phyloP scores from a whole-genome alignment of 2,888 invertebrate species.

The Caenorhabditis doughertyi region DNA sequence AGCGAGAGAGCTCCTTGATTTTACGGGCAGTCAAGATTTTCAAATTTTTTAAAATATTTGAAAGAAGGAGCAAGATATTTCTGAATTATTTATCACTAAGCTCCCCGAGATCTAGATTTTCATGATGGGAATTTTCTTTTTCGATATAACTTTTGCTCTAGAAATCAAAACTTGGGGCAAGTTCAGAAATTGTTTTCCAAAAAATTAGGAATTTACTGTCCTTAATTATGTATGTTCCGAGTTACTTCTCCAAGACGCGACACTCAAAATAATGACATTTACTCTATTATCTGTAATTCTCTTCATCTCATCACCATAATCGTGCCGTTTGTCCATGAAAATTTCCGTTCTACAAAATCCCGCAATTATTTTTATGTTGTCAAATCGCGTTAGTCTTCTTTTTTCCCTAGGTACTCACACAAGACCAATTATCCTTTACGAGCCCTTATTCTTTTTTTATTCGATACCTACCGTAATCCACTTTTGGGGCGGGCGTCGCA shows the following conservation, averaged over 20 bases:
- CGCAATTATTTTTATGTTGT: constrained; percentile 1
- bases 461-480: constrained; percentile 42
- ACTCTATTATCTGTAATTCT: no score
- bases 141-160: constrained; percentile 1
- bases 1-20: constrained; percentile 31
- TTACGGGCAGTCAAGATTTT: constrained; percentile 5
- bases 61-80: constrained; percentile 23
- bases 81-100: constrained; percentile 41
- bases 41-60: constrained; percentile 13
- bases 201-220: no score
- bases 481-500: constrained; percentile 1
- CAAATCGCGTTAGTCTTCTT: background rate
- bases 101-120: constrained; percentile 4
- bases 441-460: background rate
- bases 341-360: background rate
- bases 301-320: no score
- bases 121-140: constrained; percentile 13
- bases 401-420: background rate
- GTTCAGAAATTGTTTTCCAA: background rate
- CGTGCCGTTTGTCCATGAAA: no score
- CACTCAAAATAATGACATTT: no score
- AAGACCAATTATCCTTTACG: background rate
- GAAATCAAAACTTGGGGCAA: background rate
- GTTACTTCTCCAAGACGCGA: no score
- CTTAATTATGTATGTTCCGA: no score